Evolutionary conservation across 92 coral and sea anemone species (phyloP), one percentile per base, ranked within the genome.

Genomic region (Phymanthus crucifer): DNA sequence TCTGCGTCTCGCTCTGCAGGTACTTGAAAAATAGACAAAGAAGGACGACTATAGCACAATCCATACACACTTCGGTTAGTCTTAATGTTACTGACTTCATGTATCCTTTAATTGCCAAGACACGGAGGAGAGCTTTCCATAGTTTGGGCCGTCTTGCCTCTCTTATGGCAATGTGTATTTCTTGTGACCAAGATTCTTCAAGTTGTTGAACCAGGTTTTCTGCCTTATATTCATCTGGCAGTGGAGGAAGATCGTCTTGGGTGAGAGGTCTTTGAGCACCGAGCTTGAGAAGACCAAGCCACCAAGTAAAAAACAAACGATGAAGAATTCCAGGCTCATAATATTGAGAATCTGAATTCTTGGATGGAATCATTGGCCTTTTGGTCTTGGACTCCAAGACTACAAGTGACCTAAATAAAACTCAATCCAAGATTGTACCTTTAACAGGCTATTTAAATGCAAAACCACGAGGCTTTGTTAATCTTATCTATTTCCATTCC

Each of bases 131-230:
- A 24, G 66, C 66, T 24, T 57, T 57, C 66, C 66, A 57, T 57
- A 57, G 23, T 19, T 24, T 57, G 2, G 66, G 66, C 5, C 29
- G 66, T n/a, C 32, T 57, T 57, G 31, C 66, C 27, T 24, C 26
- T 57, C 32, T 57, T 0, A 3, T 57, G 6, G 66, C 32, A 1
- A 6, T 57, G 29, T 21, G 6, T n/a, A 57, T 57, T 57, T 57
- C 66, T 57, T 57, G 29, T 57, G 66, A 17, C 66, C 66, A 57
- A 7, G 66, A n/a, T 7, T n/a, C 66, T 57, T 57, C 66, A 57
- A 57, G 66, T n/a, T 32, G 27, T 24, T n/a, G 11, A 57, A 23
- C 23, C 66, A 57, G 32, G 10, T 57, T 2, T n/a, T 57, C 32
- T 57, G 66, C 66, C 66, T 57, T 24, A 23, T 23, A 21, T 57